Base-by-base conservation (phyloP, 64 coral and sea anemone species). In the Pocillopora verrucosa region DNA sequence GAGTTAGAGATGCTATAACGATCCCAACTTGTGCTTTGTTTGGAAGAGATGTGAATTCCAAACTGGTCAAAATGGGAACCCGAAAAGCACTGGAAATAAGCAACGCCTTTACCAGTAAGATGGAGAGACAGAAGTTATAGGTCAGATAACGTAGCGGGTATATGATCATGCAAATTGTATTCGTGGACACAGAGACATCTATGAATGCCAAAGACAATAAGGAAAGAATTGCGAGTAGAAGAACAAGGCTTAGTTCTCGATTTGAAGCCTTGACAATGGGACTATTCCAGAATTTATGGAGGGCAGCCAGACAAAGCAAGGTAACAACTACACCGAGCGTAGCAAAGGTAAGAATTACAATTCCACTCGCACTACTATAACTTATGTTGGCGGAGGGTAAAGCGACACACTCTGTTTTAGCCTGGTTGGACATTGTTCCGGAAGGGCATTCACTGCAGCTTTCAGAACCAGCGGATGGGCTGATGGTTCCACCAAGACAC, bases 201-300 rank as follows among this genome's bases (percentile, higher is more conserved):
- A 92, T 58, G 1, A 96, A 37, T 2, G 90, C 59, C 14, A 92
- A 57, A 13, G 78, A 20, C 16, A 86, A 89, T 0, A 36, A 63
- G 34, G 80, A 22, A 1, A 80, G 20, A 22, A 96, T 92, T n/a
- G 76, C 74, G 6, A 60, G 19, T 9, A 96, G 74, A 13, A 89
- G 77, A 72, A 81, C 16, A 59, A 74, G 84, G 6, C 89, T 88
- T 10, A 96, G 20, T 16, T 92, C 86, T 75, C 90, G 61, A 58
- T 96, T 96, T 16, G 94, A 88, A 4, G 94, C 94, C 59, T 79
- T 92, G 16, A 92, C 90, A 65, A 96, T 89, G 26, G 94, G 94
- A 10, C 87, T 92, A 59, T 87, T 89, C 58, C 88, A 89, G 34
- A 70, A 63, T 13, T 60, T 79, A 10, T 89, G 77, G 75, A 92